A percentile compares a stretch with the other conserved stretches of the same genome.
phyloP scores from a whole-genome alignment of 2,888 invertebrate species.

The Lasioglossum morio region DNA sequence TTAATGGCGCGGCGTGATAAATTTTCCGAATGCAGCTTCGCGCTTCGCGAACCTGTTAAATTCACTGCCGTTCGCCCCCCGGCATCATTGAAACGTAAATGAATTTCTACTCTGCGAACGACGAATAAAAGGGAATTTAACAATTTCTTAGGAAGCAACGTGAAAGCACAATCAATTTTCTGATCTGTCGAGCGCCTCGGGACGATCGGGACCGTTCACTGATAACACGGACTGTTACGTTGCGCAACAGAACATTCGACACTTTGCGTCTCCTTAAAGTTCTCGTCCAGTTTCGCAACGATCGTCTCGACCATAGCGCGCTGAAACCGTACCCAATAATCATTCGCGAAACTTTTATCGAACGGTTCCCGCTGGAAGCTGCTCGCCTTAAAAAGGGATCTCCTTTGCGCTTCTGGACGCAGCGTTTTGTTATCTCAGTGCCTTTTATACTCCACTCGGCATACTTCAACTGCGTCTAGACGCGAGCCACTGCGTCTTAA shows the following conservation, averaged over 20 bases:
- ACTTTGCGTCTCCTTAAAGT: slow-evolving; percentile 9
- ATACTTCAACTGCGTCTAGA: no score
- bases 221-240: background rate
- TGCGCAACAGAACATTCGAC: background rate
- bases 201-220: background rate
- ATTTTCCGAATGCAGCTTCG: slow-evolving; percentile 20
- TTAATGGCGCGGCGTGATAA: slow-evolving; percentile 40
- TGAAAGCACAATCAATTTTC: slow-evolving; percentile 30
- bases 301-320: background rate
- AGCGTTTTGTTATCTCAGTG: no score
- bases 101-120: background rate
- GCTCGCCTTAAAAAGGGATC: background rate
- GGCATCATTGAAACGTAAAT: slow-evolving; percentile 24
- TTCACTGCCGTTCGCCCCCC: background rate
- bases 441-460: no score
- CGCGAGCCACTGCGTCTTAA: no score
- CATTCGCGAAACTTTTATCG: slow-evolving; percentile 1
- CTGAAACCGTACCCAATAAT: background rate
- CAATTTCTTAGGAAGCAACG: slow-evolving; percentile 28
- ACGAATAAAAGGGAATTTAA: slow-evolving; percentile 37
- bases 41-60: slow-evolving; percentile 15
- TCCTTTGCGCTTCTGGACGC: no score
- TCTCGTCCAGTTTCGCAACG: slow-evolving; percentile 8
- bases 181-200: background rate
- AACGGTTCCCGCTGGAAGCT: background rate